Conservation (phyloP, 1,140 invertebrate species). For the Pachyrhynchus sulphureomaculatus region DNA sequence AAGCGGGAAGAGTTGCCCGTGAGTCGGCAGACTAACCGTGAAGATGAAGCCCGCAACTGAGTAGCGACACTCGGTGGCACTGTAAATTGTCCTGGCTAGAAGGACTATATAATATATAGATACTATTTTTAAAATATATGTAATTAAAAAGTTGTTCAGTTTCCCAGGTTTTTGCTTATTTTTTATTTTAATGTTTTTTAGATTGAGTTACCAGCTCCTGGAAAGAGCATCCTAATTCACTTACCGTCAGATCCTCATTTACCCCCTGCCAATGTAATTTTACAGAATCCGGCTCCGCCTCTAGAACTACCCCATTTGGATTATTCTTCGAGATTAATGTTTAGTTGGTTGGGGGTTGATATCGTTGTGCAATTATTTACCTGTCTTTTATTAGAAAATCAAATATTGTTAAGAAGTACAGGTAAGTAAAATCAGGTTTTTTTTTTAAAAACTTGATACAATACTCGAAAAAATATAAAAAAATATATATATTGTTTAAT, state of each 20-base stretch:
- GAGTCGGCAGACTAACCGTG: no score
- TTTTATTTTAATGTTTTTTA: no score
- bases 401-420: slow-evolving; percentile 89
- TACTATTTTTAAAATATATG: no score
- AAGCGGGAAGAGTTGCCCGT: no score
- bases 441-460: neutral
- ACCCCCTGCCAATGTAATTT: slow-evolving; percentile 64
- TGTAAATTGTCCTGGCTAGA: no score
- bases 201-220: slow-evolving; percentile 75
- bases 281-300: slow-evolving; percentile 70
- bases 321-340: slow-evolving; percentile 86
- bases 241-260: slow-evolving; percentile 72
- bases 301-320: slow-evolving; percentile 92
- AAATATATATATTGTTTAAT: no score
- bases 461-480: neutral
- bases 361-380: slow-evolving; percentile 92
- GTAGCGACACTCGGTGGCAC: no score
- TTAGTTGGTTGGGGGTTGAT: slow-evolving; percentile 84
- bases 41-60: no score
- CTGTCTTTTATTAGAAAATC: slow-evolving; percentile 94
- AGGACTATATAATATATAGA: no score
- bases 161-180: no score
- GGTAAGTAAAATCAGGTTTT: slow-evolving; percentile 58
- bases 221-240: slow-evolving; percentile 82
- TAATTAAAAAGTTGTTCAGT: no score